A percentile compares a stretch with the other conserved stretches of the same genome.
phyloP scores from a whole-genome alignment of 1,140 invertebrate genomes.

The Macrostomum lignano region DNA sequence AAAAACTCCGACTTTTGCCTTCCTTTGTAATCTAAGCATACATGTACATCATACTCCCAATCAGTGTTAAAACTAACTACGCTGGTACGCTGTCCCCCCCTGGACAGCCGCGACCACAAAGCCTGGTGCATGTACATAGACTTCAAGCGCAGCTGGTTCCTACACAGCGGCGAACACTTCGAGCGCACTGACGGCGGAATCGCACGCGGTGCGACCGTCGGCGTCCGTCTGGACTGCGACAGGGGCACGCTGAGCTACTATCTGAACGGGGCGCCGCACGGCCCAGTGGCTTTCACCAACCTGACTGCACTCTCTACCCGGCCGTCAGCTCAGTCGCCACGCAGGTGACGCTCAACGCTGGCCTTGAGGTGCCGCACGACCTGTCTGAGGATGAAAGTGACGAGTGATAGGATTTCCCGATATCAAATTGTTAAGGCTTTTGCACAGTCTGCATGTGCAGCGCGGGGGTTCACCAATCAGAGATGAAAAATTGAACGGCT shows the following conservation, averaged over 20 bases:
- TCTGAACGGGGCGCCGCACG: slow-evolving; percentile 59
- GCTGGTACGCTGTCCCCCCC: too few species aligned
- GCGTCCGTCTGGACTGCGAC: slow-evolving; percentile 64
- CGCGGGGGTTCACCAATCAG: too few species aligned
- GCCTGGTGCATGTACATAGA: slow-evolving; percentile 98
- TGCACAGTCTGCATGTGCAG: too few species aligned
- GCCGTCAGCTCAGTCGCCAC: slow-evolving; percentile 84
- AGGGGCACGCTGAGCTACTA: slow-evolving; percentile 63
- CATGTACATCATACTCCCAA: too few species aligned
- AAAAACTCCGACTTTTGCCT: too few species aligned
- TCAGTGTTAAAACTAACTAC: too few species aligned
- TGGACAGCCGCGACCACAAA: slow-evolving; percentile 83
- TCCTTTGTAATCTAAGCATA: too few species aligned
- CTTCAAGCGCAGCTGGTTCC: slow-evolving; percentile 61
- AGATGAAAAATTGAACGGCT: too few species aligned
- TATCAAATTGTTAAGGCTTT: too few species aligned
- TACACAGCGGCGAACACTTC: slow-evolving; percentile 65
- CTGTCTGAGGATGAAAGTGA: too few species aligned
- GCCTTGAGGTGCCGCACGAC: slow-evolving; percentile 48
- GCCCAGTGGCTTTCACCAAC: slow-evolving; percentile 26
- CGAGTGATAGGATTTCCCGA: too few species aligned
- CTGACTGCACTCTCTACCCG: slow-evolving; percentile 53
- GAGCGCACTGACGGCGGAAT: slow-evolving; percentile 65
- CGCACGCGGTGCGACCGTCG: slow-evolving; percentile 49
- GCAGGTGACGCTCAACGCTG: slow-evolving; percentile 64